Conservation (phyloP, 2,888 invertebrate genomes). For the Sarcophaga rosellei region DNA sequence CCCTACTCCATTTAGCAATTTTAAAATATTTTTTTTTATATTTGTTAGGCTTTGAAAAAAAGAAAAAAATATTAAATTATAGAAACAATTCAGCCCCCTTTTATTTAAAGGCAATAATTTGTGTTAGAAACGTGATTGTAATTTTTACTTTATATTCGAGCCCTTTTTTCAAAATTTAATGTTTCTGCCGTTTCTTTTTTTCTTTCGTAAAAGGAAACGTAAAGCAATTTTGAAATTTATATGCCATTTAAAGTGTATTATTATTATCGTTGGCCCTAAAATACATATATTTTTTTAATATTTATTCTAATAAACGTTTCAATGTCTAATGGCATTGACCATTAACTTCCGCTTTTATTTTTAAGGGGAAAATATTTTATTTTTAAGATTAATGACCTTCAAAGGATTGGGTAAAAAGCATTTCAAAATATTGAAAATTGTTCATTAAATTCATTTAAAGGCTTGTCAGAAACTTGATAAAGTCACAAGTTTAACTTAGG, state of each 20-base stretch:
- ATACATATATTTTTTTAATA: neutral
- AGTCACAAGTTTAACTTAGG: too few species aligned
- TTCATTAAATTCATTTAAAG: too few species aligned
- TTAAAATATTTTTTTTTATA: neutral
- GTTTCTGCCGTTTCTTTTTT: neutral
- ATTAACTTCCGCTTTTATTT: neutral
- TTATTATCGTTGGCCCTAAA: neutral
- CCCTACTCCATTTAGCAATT: too few species aligned
- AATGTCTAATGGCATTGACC: neutral
- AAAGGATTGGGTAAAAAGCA: too few species aligned
- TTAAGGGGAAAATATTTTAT: too few species aligned
- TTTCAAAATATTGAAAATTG: too few species aligned
- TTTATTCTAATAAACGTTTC: too few species aligned
- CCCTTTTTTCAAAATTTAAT: slow-evolving; percentile 15
- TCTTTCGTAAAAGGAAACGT: slow-evolving; percentile 7
- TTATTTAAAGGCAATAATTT: slow-evolving; percentile 53
- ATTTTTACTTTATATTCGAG: slow-evolving; percentile 36
- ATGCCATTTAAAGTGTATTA: slow-evolving; percentile 26
- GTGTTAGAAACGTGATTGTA: slow-evolving; percentile 57
- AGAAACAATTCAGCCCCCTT: slow-evolving; percentile 35
- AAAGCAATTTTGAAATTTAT: slow-evolving; percentile 42
- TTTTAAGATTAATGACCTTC: too few species aligned
- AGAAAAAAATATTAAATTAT: slow-evolving; percentile 42
- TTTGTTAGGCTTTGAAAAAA: slow-evolving; percentile 25
- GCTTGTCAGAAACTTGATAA: too few species aligned